These are phyloP conservation scores for Hydrotaea diabolus DNA, from an alignment of 2,888 invertebrate species.

Conservation along the genomic window DNA sequence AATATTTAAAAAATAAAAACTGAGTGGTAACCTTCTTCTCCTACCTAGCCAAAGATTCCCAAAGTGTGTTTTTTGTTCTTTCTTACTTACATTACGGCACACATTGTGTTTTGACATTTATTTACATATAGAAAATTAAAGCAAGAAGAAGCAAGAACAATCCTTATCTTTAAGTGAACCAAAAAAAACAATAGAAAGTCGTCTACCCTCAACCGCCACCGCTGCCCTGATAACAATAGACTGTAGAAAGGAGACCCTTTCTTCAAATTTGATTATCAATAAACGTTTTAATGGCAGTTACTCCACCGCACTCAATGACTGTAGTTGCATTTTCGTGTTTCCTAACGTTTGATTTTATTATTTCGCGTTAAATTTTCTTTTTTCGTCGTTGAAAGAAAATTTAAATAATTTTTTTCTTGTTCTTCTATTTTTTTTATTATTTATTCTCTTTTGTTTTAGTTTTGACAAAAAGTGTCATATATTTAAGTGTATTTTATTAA, in stretches of 20 bases:
- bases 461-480: constrained; percentile 51
- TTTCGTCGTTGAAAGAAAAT: background rate
- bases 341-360: background rate
- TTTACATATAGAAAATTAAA: background rate
- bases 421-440: constrained; percentile 10
- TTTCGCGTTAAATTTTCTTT: background rate
- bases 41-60: background rate
- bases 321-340: constrained; percentile 68
- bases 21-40: background rate
- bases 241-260: background rate
- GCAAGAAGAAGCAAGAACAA: background rate
- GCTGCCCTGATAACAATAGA: background rate
- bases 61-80: background rate
- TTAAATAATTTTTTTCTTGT: constrained; percentile 32
- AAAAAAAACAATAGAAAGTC: constrained; percentile 42
- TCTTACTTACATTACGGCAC: background rate
- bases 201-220: constrained; percentile 17
- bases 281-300: constrained; percentile 70
- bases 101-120: constrained; percentile 1
- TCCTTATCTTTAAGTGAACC: constrained; percentile 21
- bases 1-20: background rate
- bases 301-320: constrained; percentile 71
- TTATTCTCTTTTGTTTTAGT: constrained; percentile 10
- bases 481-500: constrained; percentile 59
- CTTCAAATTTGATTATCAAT: constrained; percentile 25